A percentile compares a stretch with the other conserved stretches of the same genome.
These are phyloP conservation scores for Meloidogyne floridensis DNA, from an alignment of 1,140 invertebrate genomes.

Conservation along the genomic window DNA sequence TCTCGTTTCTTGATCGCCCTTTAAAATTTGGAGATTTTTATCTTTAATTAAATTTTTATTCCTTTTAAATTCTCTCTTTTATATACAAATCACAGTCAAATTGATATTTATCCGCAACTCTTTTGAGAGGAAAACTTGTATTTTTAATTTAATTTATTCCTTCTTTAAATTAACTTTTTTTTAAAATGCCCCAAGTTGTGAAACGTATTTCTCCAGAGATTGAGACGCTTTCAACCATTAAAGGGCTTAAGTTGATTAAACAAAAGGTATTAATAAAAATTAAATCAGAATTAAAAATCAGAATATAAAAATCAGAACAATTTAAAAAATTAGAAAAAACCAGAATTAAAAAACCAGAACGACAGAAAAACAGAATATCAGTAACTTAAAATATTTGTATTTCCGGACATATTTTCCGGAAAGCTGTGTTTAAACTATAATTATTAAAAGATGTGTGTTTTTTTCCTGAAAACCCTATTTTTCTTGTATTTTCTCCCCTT, in stretches of 20 bases:
- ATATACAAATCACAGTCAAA: not conserved
- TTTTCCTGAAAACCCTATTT: not conserved
- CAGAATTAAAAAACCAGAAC: not conserved
- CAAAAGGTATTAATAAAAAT: slow-evolving; percentile 49
- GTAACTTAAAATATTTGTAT: not conserved
- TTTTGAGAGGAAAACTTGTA: not conserved
- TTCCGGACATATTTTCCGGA: not conserved
- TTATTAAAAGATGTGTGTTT: not conserved
- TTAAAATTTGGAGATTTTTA: slow-evolving; percentile 4
- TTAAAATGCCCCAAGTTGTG: slow-evolving; percentile 40
- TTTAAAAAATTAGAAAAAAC: not conserved
- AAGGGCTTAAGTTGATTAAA: slow-evolving; percentile 61
- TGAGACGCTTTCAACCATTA: slow-evolving; percentile 53
- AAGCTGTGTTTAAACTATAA: not conserved
- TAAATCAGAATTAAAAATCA: too few relatives aligned
- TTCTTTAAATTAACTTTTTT: not conserved
- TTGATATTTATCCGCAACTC: not conserved
- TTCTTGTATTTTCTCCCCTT: not conserved
- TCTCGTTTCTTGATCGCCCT: not conserved
- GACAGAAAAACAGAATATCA: not conserved
- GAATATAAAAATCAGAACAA: not conserved
- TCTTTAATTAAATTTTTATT: not conserved
- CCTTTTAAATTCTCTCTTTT: slow-evolving; percentile 15
- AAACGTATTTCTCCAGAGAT: slow-evolving; percentile 58
- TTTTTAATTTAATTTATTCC: not conserved